Base-by-base conservation (phyloP, 2,888 invertebrate species). In the Pterobdella sp. region DNA sequence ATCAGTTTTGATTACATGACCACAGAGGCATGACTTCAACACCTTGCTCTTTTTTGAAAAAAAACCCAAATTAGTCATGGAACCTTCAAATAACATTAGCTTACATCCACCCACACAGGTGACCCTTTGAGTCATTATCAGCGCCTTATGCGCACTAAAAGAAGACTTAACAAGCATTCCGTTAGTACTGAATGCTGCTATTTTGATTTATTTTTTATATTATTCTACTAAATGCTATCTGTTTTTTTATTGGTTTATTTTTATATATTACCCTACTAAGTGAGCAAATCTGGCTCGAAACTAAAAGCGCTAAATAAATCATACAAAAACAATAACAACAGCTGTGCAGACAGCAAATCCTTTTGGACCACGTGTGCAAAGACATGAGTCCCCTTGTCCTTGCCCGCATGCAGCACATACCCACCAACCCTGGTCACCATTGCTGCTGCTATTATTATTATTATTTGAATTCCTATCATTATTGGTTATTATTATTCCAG, bases 311-410 rank as follows among this genome's bases (percentile, higher is more conserved):
- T 22, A 22, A 22, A 22, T 26, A 26, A 42, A 18, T 42, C 42
- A 42, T 26, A 56, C 3, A 22, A 56, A 22, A 22, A 56, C 60
- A 4, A 74, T 86, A 87, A 26, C 60, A 56, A 56, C 60, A 26
- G 60, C n/a, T 56, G 60, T 56, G 4, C 75, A 86, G 87, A 76
- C 85, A 85, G 74, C 85, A 86, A 0, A 84, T 87, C 74, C 81
- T 90, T 49, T 84, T 87, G 10, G 92, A 92, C 81, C 92, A 93
- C 79, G 87, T 91, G 75, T 91, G 91, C 81, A 92, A 92, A 81
- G 90, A 91, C 79, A 90, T 92, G 90, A 89, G 89, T 49, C 87
- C 90, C 0, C 82, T 92, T 42, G 90, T 91, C 0, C 90, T 89
- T 82, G 90, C 90, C 0, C 87, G 92, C 73, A 91, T 93, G 80